Evolutionary conservation across 1,140 invertebrate species (phyloP).

Genomic region (Lineus longissimus): DNA sequence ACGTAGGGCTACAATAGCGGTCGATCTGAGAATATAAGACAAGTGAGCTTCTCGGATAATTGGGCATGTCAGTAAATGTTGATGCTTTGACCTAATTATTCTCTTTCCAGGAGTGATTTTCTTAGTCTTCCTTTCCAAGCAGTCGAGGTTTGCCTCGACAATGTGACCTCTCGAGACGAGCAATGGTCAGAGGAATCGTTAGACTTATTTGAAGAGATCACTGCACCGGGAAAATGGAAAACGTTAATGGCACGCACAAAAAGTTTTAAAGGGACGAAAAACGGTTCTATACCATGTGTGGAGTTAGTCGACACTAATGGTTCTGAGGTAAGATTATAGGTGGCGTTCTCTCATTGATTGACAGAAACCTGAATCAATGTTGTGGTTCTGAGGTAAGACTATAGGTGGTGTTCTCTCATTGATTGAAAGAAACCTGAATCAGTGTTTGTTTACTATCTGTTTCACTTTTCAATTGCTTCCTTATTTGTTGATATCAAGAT

Average conservation of each 20-base stretch:
- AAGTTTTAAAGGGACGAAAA: conserved; percentile 59
- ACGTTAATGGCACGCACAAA: conserved; percentile 65
- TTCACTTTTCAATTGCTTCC: no score
- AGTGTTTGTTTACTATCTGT: no score
- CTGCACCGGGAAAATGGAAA: conserved; percentile 66
- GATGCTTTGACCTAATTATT: not conserved
- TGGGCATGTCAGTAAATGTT: not conserved
- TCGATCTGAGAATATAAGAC: no score
- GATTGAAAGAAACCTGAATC: no score
- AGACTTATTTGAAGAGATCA: conserved; percentile 68
- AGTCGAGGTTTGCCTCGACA: conserved; percentile 73
- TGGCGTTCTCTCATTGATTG: no score
- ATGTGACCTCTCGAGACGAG: conserved; percentile 59
- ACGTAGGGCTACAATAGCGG: no score
- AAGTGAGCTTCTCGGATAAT: no score
- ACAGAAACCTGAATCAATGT: no score
- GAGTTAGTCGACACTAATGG: conserved; percentile 43
- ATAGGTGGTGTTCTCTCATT: not conserved
- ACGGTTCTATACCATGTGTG: conserved; percentile 34
- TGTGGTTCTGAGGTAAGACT: conserved; percentile 12
- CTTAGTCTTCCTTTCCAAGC: conserved; percentile 70
- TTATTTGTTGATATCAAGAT: no score
- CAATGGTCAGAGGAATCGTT: conserved; percentile 66
- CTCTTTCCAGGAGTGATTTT: conserved; percentile 63
- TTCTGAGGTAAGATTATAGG: conserved; percentile 1